These are phyloP conservation scores for Syrphus vitripennis DNA, from an alignment of 2,888 invertebrate genomes.

Conservation along the genomic window DNA sequence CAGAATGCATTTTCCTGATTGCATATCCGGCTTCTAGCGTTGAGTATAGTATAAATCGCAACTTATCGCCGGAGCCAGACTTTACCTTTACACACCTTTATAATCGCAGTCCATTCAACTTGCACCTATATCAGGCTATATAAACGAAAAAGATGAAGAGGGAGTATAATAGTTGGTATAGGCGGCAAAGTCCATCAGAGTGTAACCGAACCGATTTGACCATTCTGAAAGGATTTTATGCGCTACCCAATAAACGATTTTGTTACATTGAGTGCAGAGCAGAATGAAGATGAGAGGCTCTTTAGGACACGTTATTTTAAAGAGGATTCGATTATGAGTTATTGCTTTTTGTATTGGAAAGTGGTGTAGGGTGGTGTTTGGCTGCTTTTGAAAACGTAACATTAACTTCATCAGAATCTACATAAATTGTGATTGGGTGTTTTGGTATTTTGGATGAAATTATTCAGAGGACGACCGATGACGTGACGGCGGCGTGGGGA, in stretches of 20 bases:
- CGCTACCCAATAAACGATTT: neutral
- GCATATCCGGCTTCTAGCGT: conserved; percentile 59
- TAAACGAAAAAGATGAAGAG: neutral
- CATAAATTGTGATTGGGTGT: conserved; percentile 2
- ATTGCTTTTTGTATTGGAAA: conserved; percentile 12
- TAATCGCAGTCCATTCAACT: neutral
- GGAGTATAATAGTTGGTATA: neutral
- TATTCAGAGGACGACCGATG: too few species aligned
- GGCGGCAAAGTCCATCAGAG: conserved; percentile 2
- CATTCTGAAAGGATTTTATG: neutral
- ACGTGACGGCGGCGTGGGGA: too few species aligned
- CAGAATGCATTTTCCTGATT: conserved; percentile 57
- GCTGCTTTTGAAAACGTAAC: conserved; percentile 4
- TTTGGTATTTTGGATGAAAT: too few species aligned
- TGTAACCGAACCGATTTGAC: conserved; percentile 30
- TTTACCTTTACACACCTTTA: neutral
- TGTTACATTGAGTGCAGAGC: neutral
- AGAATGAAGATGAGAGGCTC: conserved; percentile 21
- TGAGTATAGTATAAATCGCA: conserved; percentile 45
- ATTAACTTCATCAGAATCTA: conserved; percentile 48
- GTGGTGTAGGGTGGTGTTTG: neutral
- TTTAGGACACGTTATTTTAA: conserved; percentile 5
- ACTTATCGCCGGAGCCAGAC: conserved; percentile 30
- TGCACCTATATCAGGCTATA: neutral
- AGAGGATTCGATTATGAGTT: conserved; percentile 51